phyloP scores from a whole-genome alignment of 2,113 vertebrate species.

The Sinocyclocheilus anshuiensis region DNA sequence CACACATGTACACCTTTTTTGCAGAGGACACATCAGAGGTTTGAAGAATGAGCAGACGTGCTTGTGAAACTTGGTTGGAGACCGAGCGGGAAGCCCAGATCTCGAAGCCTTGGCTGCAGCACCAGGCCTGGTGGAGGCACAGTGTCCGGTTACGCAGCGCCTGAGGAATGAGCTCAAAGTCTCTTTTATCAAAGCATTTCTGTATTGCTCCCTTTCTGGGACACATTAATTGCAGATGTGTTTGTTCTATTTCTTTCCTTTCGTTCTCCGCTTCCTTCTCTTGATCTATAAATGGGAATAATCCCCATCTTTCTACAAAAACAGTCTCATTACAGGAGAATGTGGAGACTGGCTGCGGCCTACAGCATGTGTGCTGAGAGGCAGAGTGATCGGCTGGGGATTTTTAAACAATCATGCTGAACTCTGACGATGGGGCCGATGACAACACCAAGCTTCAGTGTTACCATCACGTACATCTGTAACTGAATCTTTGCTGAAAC shows the following conservation, averaged over 20 bases:
- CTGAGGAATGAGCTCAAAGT: slow-evolving; percentile 76
- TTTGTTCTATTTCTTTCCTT: slow-evolving; percentile 55
- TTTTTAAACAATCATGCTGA: slow-evolving; percentile 9
- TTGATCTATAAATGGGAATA: slow-evolving; percentile 57
- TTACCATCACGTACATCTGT: slow-evolving; percentile 7
- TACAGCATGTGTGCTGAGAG: slow-evolving; percentile 40
- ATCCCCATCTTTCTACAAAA: slow-evolving; percentile 55
- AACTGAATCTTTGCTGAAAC: not conserved
- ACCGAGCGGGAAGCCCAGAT: slow-evolving; percentile 52
- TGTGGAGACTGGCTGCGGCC: slow-evolving; percentile 42
- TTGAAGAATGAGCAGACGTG: slow-evolving; percentile 46
- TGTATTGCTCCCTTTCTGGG: slow-evolving; percentile 70
- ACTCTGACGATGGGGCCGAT: slow-evolving; percentile 15
- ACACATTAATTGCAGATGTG: slow-evolving; percentile 81
- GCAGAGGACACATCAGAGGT: slow-evolving; percentile 15
- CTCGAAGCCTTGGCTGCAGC: slow-evolving; percentile 32
- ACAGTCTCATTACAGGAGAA: slow-evolving; percentile 55
- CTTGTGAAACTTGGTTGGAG: slow-evolving; percentile 61
- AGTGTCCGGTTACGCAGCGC: slow-evolving; percentile 71
- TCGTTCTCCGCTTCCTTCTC: slow-evolving; percentile 44
- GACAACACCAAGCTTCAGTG: not conserved
- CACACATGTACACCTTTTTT: slow-evolving; percentile 22
- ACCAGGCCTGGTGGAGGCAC: slow-evolving; percentile 59
- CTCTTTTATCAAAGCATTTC: slow-evolving; percentile 77
- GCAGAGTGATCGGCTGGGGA: slow-evolving; percentile 18